Conservation (phyloP, 2,113 vertebrate species). For the Cottus gobio region DNA sequence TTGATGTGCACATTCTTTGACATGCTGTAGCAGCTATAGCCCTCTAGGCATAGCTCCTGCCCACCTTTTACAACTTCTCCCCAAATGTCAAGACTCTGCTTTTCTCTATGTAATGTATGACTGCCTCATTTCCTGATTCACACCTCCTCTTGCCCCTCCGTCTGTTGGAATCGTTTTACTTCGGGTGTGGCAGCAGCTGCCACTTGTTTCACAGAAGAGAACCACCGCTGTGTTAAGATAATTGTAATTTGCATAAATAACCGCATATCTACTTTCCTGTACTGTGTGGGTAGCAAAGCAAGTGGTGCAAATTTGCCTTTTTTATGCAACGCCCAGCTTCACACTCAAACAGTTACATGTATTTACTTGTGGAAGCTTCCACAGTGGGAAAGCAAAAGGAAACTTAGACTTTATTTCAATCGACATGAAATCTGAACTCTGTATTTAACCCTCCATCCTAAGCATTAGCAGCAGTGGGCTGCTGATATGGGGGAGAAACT, state of each 20-base stretch:
- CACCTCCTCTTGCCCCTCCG: slow-evolving; percentile 8
- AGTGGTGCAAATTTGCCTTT: slow-evolving; percentile 37
- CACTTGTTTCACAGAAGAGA: slow-evolving; percentile 11
- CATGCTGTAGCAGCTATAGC: slow-evolving; percentile 54
- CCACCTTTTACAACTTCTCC: slow-evolving; percentile 42
- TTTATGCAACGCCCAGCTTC: background rate
- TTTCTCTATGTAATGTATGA: slow-evolving; percentile 22
- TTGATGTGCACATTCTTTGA: slow-evolving; percentile 81
- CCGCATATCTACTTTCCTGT: slow-evolving; percentile 4
- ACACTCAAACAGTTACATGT: slow-evolving; percentile 26
- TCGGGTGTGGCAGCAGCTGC: background rate
- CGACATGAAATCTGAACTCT: background rate
- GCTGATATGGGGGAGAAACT: background rate
- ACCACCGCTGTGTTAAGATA: slow-evolving; percentile 4
- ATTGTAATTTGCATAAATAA: slow-evolving; percentile 49
- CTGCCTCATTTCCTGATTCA: slow-evolving; percentile 31
- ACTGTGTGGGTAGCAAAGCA: slow-evolving; percentile 22
- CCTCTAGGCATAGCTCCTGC: slow-evolving; percentile 48
- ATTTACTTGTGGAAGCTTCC: background rate
- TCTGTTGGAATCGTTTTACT: slow-evolving; percentile 20
- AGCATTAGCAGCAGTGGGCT: background rate
- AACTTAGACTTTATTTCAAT: background rate
- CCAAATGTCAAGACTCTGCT: slow-evolving; percentile 41
- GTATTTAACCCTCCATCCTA: background rate
- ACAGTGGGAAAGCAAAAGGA: background rate